A percentile compares a stretch with the other conserved stretches of the same genome.
Conservation (phyloP, 2,888 invertebrate species). For the Caenorhabditis angaria region DNA sequence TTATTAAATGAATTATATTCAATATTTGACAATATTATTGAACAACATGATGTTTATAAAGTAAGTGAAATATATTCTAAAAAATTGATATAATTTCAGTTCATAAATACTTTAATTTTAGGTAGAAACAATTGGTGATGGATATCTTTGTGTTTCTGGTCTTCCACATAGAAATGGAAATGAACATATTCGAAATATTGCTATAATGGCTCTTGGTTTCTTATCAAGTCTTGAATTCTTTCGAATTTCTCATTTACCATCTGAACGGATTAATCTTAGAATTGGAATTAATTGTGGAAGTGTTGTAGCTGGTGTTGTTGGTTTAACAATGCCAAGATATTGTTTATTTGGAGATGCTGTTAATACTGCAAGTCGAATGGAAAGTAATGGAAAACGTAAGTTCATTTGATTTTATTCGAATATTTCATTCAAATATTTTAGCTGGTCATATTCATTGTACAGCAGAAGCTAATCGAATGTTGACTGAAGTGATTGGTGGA, state of each 20-base stretch:
- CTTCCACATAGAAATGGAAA: constrained; percentile 61
- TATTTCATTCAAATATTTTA: constrained; percentile 15
- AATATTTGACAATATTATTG: constrained; percentile 67
- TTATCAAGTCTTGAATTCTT: constrained; percentile 47
- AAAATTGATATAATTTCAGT: neutral
- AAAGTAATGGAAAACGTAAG: constrained; percentile 43
- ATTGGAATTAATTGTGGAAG: constrained; percentile 57
- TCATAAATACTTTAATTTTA: no score
- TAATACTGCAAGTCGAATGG: constrained; percentile 62
- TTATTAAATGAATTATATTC: constrained; percentile 69
- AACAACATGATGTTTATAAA: constrained; percentile 69
- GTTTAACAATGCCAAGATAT: constrained; percentile 61
- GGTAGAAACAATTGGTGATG: constrained; percentile 55
- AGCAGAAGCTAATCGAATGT: constrained; percentile 53
- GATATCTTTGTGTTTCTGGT: constrained; percentile 58
- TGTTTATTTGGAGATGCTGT: constrained; percentile 64
- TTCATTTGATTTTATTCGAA: neutral
- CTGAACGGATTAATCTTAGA: constrained; percentile 53
- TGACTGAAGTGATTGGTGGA: constrained; percentile 59
- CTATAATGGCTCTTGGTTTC: constrained; percentile 48
- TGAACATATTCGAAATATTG: constrained; percentile 51
- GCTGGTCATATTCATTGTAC: constrained; percentile 66
- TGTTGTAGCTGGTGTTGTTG: constrained; percentile 60
- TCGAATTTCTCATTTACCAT: constrained; percentile 52
- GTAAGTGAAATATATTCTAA: constrained; percentile 25